A percentile compares a stretch with the other conserved stretches of the same genome.
Conservation (phyloP, 23 tunicate genomes). For the Halocynthia aurantium region DNA sequence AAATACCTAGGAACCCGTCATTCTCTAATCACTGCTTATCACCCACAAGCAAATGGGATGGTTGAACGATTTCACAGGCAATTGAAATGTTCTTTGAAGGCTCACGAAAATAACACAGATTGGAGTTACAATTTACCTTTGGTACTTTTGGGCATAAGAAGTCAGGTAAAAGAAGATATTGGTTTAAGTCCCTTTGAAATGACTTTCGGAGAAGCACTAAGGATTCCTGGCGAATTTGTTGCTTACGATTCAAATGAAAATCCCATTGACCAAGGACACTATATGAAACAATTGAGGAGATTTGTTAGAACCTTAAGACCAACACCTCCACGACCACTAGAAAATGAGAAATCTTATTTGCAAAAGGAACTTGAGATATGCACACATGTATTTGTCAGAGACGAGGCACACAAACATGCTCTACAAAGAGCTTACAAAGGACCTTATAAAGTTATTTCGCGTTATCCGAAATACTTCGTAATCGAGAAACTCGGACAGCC, state of each 20-base stretch:
- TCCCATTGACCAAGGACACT: too few relatives aligned
- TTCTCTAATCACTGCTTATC: too few relatives aligned
- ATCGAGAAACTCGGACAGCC: too few relatives aligned
- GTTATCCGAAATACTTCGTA: slow-evolving; percentile 12
- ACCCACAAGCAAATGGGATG: too few relatives aligned
- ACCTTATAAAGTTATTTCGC: slow-evolving; percentile 10
- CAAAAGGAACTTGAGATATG: slow-evolving; percentile 9
- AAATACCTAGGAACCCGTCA: too few relatives aligned
- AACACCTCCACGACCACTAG: too few relatives aligned
- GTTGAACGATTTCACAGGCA: slow-evolving; percentile 17
- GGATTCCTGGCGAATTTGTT: slow-evolving; percentile 6
- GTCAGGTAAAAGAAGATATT: slow-evolving; percentile 2
- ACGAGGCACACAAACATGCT: slow-evolving; percentile 10
- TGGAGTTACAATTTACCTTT: slow-evolving; percentile 26
- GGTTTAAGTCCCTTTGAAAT: slow-evolving; percentile 12
- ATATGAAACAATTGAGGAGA: too few relatives aligned
- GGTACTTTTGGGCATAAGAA: slow-evolving; percentile 19
- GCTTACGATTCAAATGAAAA: too few relatives aligned
- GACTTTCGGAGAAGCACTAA: slow-evolving; percentile 11
- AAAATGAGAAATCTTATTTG: background rate
- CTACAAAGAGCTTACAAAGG: slow-evolving; percentile 20
- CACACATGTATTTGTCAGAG: slow-evolving; percentile 34
- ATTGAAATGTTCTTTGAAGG: slow-evolving; percentile 18
- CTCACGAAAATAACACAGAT: slow-evolving; percentile 2
- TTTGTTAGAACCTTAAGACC: too few relatives aligned